phyloP scores from a whole-genome alignment of 2,888 invertebrate species.

The Creontiades dilutus region DNA sequence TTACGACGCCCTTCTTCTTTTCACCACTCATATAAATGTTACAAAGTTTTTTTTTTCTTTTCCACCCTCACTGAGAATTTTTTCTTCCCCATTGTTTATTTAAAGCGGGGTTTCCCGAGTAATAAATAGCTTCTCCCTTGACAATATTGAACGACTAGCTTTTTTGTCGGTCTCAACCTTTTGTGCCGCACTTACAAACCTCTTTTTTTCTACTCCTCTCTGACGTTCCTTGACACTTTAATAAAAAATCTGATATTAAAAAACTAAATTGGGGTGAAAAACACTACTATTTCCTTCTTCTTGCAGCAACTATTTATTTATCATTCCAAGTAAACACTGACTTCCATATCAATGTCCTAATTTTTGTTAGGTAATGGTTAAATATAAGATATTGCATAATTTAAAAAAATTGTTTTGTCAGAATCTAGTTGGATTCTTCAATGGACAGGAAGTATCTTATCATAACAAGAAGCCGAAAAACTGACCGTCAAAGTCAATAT shows the following conservation, averaged over 20 bases:
- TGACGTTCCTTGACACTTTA: constrained; percentile 58
- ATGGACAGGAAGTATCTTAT: too few species aligned
- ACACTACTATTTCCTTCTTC: too few species aligned
- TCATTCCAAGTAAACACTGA: too few species aligned
- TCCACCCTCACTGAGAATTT: background rate
- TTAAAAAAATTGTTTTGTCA: too few species aligned
- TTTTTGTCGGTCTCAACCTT: constrained; percentile 42
- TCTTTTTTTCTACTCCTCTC: background rate
- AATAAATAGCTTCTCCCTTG: constrained; percentile 59
- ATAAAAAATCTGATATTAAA: constrained; percentile 53
- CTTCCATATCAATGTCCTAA: too few species aligned
- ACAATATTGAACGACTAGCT: constrained; percentile 45
- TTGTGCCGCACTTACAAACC: background rate
- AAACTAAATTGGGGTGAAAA: background rate
- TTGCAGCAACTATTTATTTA: too few species aligned
- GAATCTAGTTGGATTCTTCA: too few species aligned
- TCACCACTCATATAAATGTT: constrained; percentile 44
- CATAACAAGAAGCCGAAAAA: too few species aligned
- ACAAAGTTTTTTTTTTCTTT: constrained; percentile 38
- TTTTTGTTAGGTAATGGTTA: too few species aligned
- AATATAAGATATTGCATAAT: too few species aligned
- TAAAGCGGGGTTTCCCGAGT: constrained; percentile 3
- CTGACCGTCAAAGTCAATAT: too few species aligned
- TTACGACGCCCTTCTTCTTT: constrained; percentile 34
- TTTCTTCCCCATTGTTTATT: constrained; percentile 50